Conservation (phyloP, 2,113 vertebrate genomes). For the Corvus moneduloides region DNA sequence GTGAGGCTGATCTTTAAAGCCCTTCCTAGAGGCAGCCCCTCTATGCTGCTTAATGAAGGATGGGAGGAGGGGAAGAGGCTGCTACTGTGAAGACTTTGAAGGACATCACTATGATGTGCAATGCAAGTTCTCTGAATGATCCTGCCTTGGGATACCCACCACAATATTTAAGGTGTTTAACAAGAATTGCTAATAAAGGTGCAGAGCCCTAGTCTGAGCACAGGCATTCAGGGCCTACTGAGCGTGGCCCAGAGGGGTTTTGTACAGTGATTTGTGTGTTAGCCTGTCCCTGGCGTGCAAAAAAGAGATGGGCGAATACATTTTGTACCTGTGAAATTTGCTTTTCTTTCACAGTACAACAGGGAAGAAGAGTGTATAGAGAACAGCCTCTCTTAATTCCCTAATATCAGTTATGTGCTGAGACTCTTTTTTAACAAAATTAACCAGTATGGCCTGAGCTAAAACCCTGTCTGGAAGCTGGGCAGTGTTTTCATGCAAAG, state of each 20-base stretch:
- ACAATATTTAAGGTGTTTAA: not conserved
- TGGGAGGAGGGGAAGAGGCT: not conserved
- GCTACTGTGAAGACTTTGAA: not conserved
- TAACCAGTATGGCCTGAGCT: not conserved
- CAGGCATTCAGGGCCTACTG: not conserved
- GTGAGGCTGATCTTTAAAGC: not conserved
- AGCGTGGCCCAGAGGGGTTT: not conserved
- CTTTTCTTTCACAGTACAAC: not conserved
- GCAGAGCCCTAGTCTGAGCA: not conserved
- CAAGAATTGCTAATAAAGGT: not conserved
- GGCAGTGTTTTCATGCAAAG: not conserved
- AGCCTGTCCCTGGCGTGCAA: not conserved
- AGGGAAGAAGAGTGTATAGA: not conserved
- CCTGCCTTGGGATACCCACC: not conserved
- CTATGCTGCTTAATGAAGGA: not conserved
- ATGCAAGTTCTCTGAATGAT: not conserved
- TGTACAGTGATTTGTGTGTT: not conserved
- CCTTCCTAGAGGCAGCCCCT: not conserved
- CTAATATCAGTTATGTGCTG: not conserved
- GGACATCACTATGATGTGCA: not conserved
- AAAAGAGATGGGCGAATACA: not conserved
- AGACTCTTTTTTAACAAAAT: constrained; percentile 2
- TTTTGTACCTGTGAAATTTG: not conserved
- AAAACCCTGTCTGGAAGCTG: not conserved
- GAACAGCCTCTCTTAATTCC: not conserved